Evolutionary conservation across 2,888 invertebrate species (phyloP).

Genomic region (Mactromeris polynyma): DNA sequence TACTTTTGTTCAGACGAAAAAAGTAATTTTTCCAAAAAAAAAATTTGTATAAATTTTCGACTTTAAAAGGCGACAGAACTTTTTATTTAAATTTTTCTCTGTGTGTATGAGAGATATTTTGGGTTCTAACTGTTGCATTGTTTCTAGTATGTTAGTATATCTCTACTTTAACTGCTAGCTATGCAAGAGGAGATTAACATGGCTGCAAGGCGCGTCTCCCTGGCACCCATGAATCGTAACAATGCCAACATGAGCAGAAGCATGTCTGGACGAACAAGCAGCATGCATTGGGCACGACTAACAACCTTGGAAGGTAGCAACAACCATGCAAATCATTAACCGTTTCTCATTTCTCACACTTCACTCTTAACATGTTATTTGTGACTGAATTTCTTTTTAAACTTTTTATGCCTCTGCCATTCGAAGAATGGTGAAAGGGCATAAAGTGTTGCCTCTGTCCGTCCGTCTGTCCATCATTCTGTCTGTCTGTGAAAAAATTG

Average conservation of each 20-base stretch:
- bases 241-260: slow-evolving; percentile 85
- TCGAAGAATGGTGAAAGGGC: too few species aligned
- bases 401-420: too few species aligned
- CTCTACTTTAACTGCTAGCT: slow-evolving; percentile 74
- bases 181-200: slow-evolving; percentile 86
- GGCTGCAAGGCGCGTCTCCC: slow-evolving; percentile 86
- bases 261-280: slow-evolving; percentile 86
- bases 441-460: too few species aligned
- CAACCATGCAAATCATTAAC: neutral
- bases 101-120: neutral
- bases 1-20: neutral
- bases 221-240: slow-evolving; percentile 87
- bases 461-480: too few species aligned
- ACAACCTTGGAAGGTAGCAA: slow-evolving; percentile 82
- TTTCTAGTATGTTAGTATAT: slow-evolving; percentile 47
- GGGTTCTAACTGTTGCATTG: neutral
- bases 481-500: too few species aligned
- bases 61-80: neutral
- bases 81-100: neutral
- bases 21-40: neutral
- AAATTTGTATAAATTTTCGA: too few species aligned
- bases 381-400: neutral
- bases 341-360: neutral
- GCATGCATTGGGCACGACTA: slow-evolving; percentile 85
- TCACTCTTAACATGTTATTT: neutral